A percentile compares a stretch with the other conserved stretches of the same genome.
phyloP scores from a whole-genome alignment of 2,797 vertebrate genomes.

The Synanceia verrucosa region DNA sequence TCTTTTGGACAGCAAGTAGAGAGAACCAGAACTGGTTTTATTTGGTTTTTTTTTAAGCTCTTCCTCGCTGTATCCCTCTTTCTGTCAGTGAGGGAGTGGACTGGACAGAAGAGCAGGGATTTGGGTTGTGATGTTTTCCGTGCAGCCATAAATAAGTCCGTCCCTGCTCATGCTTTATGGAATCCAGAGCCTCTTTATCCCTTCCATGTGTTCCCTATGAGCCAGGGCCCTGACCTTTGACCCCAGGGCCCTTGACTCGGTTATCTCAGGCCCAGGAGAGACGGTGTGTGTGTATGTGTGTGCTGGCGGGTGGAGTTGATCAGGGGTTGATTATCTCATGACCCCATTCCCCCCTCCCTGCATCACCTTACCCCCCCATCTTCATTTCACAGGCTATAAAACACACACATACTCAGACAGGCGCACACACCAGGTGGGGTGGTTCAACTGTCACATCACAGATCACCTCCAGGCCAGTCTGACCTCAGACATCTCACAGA shows the following conservation, averaged over 20 bases:
- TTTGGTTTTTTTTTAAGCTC: not conserved
- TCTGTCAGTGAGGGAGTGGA: conserved; percentile 20
- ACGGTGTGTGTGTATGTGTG: conserved; percentile 21
- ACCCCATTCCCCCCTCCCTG: conserved; percentile 37
- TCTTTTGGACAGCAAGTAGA: conserved; percentile 32
- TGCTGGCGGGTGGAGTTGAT: conserved; percentile 44
- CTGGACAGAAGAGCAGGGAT: conserved; percentile 35
- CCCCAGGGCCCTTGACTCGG: conserved; percentile 65
- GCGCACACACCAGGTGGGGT: conserved; percentile 52
- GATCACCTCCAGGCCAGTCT: conserved; percentile 34
- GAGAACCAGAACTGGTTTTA: conserved; percentile 16
- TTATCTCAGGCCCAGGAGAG: conserved; percentile 76
- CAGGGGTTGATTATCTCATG: conserved; percentile 70
- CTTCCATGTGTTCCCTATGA: conserved; percentile 83
- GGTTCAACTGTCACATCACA: conserved; percentile 47
- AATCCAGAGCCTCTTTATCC: conserved; percentile 83
- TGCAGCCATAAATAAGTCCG: conserved; percentile 74
- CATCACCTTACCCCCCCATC: conserved; percentile 57
- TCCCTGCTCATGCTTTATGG: conserved; percentile 75
- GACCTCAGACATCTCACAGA: conserved; percentile 36
- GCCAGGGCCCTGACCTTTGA: conserved; percentile 71
- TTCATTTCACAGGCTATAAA: conserved; percentile 76
- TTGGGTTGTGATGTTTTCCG: conserved; percentile 66
- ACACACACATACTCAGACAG: conserved; percentile 46
- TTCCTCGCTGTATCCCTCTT: not conserved